Evolutionary conservation across 2,113 vertebrate genomes (phyloP).

Genomic region (Podarcis cretensis): DNA sequence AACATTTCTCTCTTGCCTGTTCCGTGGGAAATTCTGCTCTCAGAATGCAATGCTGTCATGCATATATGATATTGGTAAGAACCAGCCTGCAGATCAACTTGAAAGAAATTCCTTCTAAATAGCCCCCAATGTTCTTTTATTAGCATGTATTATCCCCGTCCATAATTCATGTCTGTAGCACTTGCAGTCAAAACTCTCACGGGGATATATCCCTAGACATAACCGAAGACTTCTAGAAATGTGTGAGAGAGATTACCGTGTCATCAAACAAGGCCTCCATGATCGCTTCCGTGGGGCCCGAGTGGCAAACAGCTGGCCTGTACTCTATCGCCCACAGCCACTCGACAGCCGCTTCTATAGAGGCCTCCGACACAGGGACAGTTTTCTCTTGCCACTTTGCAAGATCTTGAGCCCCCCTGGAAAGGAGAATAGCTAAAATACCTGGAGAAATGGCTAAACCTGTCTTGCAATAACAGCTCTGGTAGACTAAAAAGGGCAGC

Average conservation of each 20-base stretch:
- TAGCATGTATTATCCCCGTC: conserved; percentile 53
- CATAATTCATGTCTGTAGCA: conserved; percentile 41
- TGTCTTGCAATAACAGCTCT: conserved; percentile 26
- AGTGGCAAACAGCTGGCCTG: conserved; percentile 44
- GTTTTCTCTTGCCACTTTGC: conserved; percentile 75
- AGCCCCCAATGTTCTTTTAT: conserved; percentile 21
- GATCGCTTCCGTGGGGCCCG: conserved; percentile 66
- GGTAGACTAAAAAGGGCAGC: not conserved
- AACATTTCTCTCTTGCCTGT: conserved; percentile 46
- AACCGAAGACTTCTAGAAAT: conserved; percentile 53
- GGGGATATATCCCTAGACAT: conserved; percentile 39
- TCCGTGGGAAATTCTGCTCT: conserved; percentile 50
- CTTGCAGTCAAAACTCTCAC: conserved; percentile 15
- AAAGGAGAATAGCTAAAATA: conserved; percentile 41
- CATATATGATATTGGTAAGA: conserved; percentile 46
- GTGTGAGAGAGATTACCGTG: conserved; percentile 66
- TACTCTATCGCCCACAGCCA: conserved; percentile 73
- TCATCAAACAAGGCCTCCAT: conserved; percentile 76
- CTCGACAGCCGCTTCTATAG: conserved; percentile 70
- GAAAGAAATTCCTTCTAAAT: conserved; percentile 37
- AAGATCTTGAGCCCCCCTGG: conserved; percentile 71
- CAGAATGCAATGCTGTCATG: conserved; percentile 48
- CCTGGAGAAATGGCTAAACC: conserved; percentile 31
- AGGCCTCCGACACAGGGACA: conserved; percentile 58
- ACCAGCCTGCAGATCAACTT: conserved; percentile 18